phyloP scores from a whole-genome alignment of 37 sponge, comb jelly and placozoan species.

The Hexactinellida sp. region DNA sequence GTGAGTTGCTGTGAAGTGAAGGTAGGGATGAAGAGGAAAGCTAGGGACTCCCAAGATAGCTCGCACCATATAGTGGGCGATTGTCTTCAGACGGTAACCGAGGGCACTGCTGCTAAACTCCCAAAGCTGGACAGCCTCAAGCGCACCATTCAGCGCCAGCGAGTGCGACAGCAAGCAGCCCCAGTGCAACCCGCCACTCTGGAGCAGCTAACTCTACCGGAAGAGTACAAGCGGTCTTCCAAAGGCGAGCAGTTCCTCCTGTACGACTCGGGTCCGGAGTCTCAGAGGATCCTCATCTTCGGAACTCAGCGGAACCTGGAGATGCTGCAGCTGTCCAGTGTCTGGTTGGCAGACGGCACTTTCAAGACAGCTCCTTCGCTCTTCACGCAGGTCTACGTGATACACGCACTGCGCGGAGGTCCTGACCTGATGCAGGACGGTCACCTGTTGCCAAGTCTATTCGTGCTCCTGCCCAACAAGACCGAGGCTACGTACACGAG shows the following conservation, averaged over 20 bases:
- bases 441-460: background rate
- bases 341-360: background rate
- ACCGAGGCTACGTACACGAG: background rate
- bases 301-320: background rate
- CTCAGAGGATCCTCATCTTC: background rate
- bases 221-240: background rate
- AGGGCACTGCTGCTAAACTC: background rate
- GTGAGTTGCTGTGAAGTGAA: background rate
- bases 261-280: background rate
- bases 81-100: background rate
- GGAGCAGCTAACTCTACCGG: background rate
- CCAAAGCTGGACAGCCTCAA: slow-evolving; percentile 3
- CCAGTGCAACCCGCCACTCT: background rate
- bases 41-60: background rate
- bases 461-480: background rate
- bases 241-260: background rate
- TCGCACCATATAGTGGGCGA: background rate
- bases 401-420: background rate
- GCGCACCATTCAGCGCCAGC: background rate
- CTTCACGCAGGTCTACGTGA: background rate
- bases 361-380: background rate
- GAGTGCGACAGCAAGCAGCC: background rate
- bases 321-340: background rate
- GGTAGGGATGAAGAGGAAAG: background rate
- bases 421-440: background rate